Conservation (phyloP, 2,888 invertebrate genomes). For the Ophraella communa region DNA sequence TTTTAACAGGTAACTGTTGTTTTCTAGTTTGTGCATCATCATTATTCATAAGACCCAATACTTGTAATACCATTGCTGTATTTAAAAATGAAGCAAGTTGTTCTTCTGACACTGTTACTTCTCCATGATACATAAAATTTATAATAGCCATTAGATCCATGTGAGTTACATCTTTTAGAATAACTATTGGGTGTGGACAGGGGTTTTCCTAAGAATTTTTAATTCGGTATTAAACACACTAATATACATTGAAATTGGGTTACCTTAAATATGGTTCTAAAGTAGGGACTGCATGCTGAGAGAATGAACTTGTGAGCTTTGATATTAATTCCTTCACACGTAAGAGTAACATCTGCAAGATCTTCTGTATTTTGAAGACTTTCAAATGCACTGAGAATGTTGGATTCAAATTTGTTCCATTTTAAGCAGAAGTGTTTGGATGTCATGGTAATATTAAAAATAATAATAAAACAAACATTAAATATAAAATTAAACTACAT, state of each 20-base stretch:
- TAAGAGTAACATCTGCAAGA: constrained; percentile 75
- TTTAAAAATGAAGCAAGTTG: constrained; percentile 70
- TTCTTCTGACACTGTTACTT: constrained; percentile 73
- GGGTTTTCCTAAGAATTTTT: constrained; percentile 68
- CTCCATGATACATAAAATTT: constrained; percentile 77
- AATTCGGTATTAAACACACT: background rate
- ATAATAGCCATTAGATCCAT: constrained; percentile 71
- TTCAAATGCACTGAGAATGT: constrained; percentile 73
- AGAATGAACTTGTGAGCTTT: constrained; percentile 79
- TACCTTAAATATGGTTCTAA: constrained; percentile 76
- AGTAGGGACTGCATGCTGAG: constrained; percentile 78
- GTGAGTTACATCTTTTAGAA: constrained; percentile 72
- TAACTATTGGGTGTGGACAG: constrained; percentile 76
- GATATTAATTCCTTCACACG: constrained; percentile 74
- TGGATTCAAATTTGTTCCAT: constrained; percentile 78
- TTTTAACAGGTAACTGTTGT: constrained; percentile 34
- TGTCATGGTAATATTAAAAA: constrained; percentile 35
- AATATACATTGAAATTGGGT: constrained; percentile 25
- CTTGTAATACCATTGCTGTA: constrained; percentile 72
- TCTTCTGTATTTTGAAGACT: constrained; percentile 73
- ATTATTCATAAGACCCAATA: constrained; percentile 64
- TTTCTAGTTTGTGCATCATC: constrained; percentile 40
- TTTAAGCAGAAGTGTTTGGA: constrained; percentile 75
- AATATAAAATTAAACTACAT: constrained; percentile 14
- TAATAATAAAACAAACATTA: constrained; percentile 17